Evolutionary conservation across 2,113 vertebrate genomes (phyloP).

Genomic region (Hippolais icterina): DNA sequence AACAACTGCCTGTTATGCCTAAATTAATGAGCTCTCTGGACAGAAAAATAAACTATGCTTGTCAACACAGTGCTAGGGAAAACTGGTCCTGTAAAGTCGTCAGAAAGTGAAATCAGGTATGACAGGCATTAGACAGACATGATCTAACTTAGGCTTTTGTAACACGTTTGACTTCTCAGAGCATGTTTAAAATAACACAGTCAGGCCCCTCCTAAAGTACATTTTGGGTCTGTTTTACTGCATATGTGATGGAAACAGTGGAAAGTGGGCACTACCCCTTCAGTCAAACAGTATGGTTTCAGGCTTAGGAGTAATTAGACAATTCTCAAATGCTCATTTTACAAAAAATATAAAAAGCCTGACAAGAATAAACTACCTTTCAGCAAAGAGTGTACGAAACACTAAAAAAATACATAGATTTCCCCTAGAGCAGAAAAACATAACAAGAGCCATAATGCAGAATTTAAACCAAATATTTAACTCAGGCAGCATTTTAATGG

Average conservation of each 20-base stretch:
- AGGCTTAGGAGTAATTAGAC: background rate
- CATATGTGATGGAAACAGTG: background rate
- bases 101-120: background rate
- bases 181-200: background rate
- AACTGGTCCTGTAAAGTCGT: background rate
- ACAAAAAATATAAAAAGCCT: background rate
- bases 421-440: background rate
- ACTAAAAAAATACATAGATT: background rate
- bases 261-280: background rate
- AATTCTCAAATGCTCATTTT: background rate
- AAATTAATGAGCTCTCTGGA: background rate
- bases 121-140: background rate
- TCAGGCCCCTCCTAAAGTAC: rapidly evolving
- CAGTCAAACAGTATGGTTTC: background rate
- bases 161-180: background rate
- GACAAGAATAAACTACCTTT: background rate
- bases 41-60: background rate
- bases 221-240: background rate
- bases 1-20: background rate
- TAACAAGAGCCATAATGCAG: background rate
- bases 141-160: background rate
- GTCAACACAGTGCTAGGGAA: background rate
- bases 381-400: background rate
- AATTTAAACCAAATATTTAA: background rate
- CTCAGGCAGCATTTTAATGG: background rate